Percentiles rank a stretch among this genome's conserved stretches.
These are phyloP conservation scores for Syrrhaptes paradoxus DNA, from an alignment of 2,113 vertebrate species.

Conservation along the genomic window DNA sequence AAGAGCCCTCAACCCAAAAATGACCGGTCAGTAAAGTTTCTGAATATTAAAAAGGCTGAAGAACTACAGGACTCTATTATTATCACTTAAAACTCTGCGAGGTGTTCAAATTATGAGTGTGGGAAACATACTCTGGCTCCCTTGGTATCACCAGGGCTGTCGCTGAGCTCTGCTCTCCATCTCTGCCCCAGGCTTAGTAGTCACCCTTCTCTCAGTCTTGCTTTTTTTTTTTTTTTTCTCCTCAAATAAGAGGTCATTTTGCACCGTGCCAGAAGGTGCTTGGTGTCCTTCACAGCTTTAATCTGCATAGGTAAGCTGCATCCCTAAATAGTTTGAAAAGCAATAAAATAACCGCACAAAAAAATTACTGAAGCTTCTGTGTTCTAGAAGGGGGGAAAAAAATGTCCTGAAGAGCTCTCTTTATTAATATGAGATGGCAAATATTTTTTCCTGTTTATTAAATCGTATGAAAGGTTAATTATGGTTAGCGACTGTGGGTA, in stretches of 20 bases:
- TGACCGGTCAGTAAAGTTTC: background rate
- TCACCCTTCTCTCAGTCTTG: background rate
- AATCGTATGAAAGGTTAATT: constrained; percentile 80
- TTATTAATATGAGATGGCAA: constrained; percentile 74
- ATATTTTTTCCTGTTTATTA: constrained; percentile 80
- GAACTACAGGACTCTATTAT: background rate
- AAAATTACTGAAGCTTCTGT: background rate
- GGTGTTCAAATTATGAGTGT: background rate
- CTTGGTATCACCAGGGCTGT: background rate
- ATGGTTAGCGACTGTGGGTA: constrained; percentile 75
- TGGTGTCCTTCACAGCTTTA: background rate
- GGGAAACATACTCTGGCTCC: background rate
- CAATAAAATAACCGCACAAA: background rate
- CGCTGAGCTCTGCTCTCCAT: background rate
- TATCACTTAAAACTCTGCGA: background rate
- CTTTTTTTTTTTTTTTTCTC: background rate
- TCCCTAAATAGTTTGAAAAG: background rate
- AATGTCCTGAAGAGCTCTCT: constrained; percentile 63
- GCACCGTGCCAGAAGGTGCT: background rate
- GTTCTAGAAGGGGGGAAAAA: background rate
- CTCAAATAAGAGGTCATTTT: background rate
- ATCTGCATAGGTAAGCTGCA: background rate
- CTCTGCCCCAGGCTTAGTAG: background rate
- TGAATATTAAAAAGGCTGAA: constrained; percentile 41
- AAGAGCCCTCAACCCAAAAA: background rate